Conservation (phyloP, 2,888 invertebrate genomes). For the Suillia variegata region DNA sequence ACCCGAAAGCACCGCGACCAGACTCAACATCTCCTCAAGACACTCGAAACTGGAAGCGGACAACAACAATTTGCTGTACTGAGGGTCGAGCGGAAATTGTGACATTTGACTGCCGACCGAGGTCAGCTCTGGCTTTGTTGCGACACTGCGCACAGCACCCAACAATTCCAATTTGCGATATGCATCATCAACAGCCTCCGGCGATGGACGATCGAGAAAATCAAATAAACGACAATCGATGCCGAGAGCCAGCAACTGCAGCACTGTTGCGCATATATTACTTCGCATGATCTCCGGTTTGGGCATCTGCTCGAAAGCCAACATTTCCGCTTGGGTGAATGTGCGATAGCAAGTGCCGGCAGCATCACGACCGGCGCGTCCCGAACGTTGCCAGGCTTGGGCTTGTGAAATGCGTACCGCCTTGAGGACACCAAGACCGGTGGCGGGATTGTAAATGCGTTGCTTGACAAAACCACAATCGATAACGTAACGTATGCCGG, state of each 20-base stretch:
- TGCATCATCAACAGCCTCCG: constrained; percentile 71
- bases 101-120: constrained; percentile 83
- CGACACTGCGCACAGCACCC: constrained; percentile 69
- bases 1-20: constrained; percentile 86
- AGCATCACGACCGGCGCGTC: constrained; percentile 87
- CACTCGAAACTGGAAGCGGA: constrained; percentile 78
- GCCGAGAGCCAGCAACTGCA: constrained; percentile 85
- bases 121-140: constrained; percentile 70
- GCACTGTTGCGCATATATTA: constrained; percentile 63
- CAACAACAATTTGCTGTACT: constrained; percentile 80
- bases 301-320: constrained; percentile 71
- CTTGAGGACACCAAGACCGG: constrained; percentile 82
- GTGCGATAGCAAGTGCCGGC: constrained; percentile 86
- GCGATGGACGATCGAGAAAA: constrained; percentile 86
- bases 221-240: constrained; percentile 84
- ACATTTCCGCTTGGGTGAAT: constrained; percentile 80
- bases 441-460: constrained; percentile 79
- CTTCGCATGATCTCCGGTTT: constrained; percentile 86
- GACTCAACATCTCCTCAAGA: constrained; percentile 79
- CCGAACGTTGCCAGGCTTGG: constrained; percentile 91
- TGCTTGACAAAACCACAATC: constrained; percentile 93
- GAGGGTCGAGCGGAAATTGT: constrained; percentile 90
- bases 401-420: constrained; percentile 86
- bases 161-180: constrained; percentile 70
- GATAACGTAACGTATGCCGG: constrained; percentile 87